Evolutionary conservation across 2,113 vertebrate species (phyloP), one percentile per base, ranked within the genome.

Genomic region (Nibea coibor): DNA sequence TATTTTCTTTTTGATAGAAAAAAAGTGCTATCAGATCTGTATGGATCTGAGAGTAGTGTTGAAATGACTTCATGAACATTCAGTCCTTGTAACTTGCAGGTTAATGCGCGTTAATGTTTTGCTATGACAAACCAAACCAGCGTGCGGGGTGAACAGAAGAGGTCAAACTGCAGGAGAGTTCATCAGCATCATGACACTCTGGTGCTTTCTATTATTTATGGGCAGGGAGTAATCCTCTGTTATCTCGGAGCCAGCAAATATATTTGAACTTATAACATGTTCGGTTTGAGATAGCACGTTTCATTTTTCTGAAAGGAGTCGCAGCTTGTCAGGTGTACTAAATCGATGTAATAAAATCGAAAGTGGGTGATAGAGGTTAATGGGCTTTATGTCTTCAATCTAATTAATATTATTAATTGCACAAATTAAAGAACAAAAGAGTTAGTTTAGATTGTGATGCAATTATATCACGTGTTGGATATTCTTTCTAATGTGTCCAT

Each of bases 141-240:
- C 47, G 19, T 10, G n/a, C 14, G 17, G 50, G n/a, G 17, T 56
- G 15, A 75, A 26, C 43, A 54, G 65, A 62, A 35, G 20, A 66
- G 72, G 75, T 61, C 39, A 78, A 62, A 67, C 66, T 57, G 31
- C 12, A 28, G 11, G 4, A 35, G 59, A 56, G 58, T 45, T 56
- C 58, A 66, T 56, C 47, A 53, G 43, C 68, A 72, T 78, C 43
- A 53, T 19, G 35, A 66, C 45, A 70, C 50, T 31, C 35, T 0
- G 35, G 20, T 26, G 58, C n/a, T 74, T 58, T 20, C 14, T 51
- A 31, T 84, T 79, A 86, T 71, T 62, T 51, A 81, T 64, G 31
- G 19, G 51, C 28, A 7, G 17, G 42, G 45, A 59, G 56, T 47
- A 17, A 65, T 43, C 45, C 51, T 24, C 28, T n/a, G 43, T 65